Base-by-base conservation (phyloP, 1,140 invertebrate species). In the Zaprionus tsacasi region DNA sequence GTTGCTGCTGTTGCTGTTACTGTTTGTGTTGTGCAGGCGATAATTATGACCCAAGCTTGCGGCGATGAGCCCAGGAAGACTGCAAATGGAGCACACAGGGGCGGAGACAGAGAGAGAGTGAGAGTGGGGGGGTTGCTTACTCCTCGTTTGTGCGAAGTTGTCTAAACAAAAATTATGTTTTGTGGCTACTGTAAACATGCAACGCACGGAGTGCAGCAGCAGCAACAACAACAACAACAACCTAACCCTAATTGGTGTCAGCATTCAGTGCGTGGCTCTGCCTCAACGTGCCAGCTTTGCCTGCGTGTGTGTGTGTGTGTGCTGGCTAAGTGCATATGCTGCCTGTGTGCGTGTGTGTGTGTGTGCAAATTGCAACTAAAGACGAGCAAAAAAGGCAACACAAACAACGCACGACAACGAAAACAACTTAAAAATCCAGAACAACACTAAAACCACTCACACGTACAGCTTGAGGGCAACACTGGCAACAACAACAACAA, bases 341-440 rank as follows among this genome's bases (percentile, higher is more conserved):
- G 33, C 17, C 45, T 64, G 63, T 79, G 77, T 30, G 40, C 55
- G 57, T 58, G 36, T 56, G 54, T 21, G 21, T 64, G 63, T 79
- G 77, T 69, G 65, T 76, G 80, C 65, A 85, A 85, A 85, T 81
- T 86, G 82, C 82, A 86, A 73, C 82, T 87, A 82, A 86, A 86
- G 76, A 82, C 63, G 57, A 54, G 60, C 43, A 72, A 78, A 75
- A 82, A 88, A 78, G 65, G 60, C 74, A 81, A 72, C 77, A 80
- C 70, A 87, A 87, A 83, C 61, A 65, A 85, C 63, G 52, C 60
- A 89, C 81, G 81, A 89, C 85, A 89, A 85, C 86, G 85, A 89
- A 88, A 89, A 89, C 85, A 89, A 89, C 85, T 89, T 89, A 89
- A 89, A 89, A 89, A 89, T 89, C 81, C 86, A 85, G 81, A 85